Evolutionary conservation across 2,113 vertebrate genomes (phyloP), one percentile per base, ranked within the genome.

Genomic region (Leptosomus discolor): DNA sequence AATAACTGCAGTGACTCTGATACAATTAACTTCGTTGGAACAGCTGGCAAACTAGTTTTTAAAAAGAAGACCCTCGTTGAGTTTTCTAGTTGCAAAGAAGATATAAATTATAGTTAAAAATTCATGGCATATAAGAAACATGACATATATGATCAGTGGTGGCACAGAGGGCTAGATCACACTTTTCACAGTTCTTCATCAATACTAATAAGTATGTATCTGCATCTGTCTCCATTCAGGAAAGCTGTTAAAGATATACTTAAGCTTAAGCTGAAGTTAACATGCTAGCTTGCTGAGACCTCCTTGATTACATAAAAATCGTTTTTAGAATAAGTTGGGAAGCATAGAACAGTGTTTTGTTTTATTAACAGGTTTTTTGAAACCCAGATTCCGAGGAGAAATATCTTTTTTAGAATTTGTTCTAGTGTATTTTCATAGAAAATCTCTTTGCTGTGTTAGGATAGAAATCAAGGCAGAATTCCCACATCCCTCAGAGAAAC

Each of bases 91-190:
- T 89, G 26, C n/a, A 67, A 86, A 79, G 45, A 81, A 23, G 30
- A 39, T 63, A 92, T 91, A 94, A 95, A 92, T 90, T 86, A 63
- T 37, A 78, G 82, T 75, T 26, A 88, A 64, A 82, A 96, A 67
- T 53, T 76, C 18, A 23, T 70, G 57, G 32, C 16, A 22, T 68
- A 32, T 50, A 57, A 22, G 23, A 92, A 18, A 26, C 11, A 93
- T 68, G 48, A 36, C 23, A 60, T 75, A 68, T 36, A 74, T 48
- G 29, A 80, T 67, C 88, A 77, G 23, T 16, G 18, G 23, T 67
- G 21, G 16, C 8, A 39, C 20, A 95, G 50, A 73, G 58, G 32
- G 4, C 24, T 67, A 22, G n/a, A 70, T 81, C 41, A 58, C 36
- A 43, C 39, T 79, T 90, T 82, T 69, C 20, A 58, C 0, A 2